Evolutionary conservation across 2,113 vertebrate species (phyloP).

Genomic region (Rhombomys opimus): DNA sequence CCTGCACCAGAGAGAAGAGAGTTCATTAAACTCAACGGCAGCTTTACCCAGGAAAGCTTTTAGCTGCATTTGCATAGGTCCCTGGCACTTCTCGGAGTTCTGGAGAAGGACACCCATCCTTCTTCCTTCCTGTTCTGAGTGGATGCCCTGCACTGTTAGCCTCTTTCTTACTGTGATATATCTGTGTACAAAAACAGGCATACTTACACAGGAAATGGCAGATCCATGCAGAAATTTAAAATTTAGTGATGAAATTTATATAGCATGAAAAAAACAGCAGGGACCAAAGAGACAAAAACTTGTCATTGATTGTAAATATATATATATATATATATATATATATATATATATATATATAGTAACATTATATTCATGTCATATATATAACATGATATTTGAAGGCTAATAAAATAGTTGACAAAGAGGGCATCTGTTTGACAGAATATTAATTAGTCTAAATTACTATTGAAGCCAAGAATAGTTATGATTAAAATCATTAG

Average conservation of each 20-base stretch:
- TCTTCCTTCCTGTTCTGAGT: background rate
- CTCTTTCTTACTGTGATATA: background rate
- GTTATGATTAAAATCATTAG: constrained; percentile 3
- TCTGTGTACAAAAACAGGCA: background rate
- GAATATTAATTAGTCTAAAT: background rate
- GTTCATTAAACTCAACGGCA: background rate
- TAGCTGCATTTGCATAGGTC: background rate
- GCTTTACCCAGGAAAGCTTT: background rate
- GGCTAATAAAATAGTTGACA: background rate
- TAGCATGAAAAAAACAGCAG: accelerated
- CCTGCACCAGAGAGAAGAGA: background rate
- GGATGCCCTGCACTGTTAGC: too few species aligned
- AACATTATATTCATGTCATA: background rate
- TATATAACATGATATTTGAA: background rate
- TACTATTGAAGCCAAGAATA: background rate
- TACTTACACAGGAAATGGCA: background rate
- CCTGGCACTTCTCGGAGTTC: background rate
- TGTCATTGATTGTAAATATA: background rate
- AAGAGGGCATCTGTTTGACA: background rate
- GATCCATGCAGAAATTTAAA: background rate
- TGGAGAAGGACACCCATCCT: background rate
- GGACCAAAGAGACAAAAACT: too few species aligned
- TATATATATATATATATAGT: too few species aligned
- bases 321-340: background rate
- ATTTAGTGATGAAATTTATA: background rate